Base-by-base conservation (phyloP, 92 coral and sea anemone species). In the Palythoa grandis region DNA sequence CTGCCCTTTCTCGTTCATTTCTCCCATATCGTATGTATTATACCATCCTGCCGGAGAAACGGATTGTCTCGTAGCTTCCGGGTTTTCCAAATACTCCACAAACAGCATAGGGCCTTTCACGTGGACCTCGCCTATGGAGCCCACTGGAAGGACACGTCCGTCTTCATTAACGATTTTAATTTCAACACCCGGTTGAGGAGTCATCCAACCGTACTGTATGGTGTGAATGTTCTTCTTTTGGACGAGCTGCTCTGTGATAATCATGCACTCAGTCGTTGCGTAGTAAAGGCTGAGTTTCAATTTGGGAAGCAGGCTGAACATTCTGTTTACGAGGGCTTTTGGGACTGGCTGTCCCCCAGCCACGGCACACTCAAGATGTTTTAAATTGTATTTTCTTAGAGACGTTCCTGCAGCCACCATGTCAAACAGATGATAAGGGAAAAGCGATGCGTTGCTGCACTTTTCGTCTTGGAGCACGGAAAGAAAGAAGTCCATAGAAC, bases 381-480 rank as follows among this genome's bases (percentile, higher is more conserved):
- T 72, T 7, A 72, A 52, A 47, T 72, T 72, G 47, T 72, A 72
- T 47, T 72, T 38, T 47, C 76, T 38, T n/a, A 72, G 15, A 22
- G 53, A 39, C 13, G 76, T 16, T 17, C 76, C 53, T 72, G 23
- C 54, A 2, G 53, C 76, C n/a, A 76, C 83, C 75, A 89, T 84
- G 67, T 90, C 92, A 24, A 71, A 72, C 35, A 90, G 61, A 15
- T 86, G 52, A 52, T 90, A 76, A 4, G 90, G 43, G 67, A 87
- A 56, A 16, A 90, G 24, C n/a, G 88, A 37, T 7, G 92, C 90
- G 70, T 90, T 83, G 25, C 85, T 90, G 72, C 90, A 90, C 29
- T 66, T 83, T 22, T 90, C 92, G n/a, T 87, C 73, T 22, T 86
- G 79, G 38, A 90, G 22, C 23, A 86, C 79, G 38, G 74, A 74